Percentiles rank a stretch among this genome's conserved stretches.
Conservation (phyloP, 1,140 invertebrate genomes). For the Theocolax elegans region DNA sequence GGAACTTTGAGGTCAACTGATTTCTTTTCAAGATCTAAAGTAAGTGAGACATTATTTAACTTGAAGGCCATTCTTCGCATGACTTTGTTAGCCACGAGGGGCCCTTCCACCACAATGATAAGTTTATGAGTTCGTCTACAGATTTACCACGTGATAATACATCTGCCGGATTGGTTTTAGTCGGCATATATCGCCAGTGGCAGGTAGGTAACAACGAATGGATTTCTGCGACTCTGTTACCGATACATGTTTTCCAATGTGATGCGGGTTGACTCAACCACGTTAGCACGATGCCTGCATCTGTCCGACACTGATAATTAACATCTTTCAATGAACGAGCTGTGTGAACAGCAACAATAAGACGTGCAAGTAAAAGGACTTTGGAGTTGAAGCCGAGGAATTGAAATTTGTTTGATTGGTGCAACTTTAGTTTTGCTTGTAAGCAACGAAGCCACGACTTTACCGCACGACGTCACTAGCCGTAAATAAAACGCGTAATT, state of each 20-base stretch:
- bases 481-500: background rate
- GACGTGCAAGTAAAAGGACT: no score
- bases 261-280: conserved; percentile 53
- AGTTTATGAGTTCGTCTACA: conserved; percentile 36
- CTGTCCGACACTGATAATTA: conserved; percentile 45
- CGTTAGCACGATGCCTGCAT: conserved; percentile 55
- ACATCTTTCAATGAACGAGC: background rate
- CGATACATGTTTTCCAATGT: conserved; percentile 60
- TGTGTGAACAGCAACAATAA: no score
- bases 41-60: no score
- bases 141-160: conserved; percentile 54
- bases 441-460: no score
- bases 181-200: conserved; percentile 50
- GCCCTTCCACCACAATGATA: conserved; percentile 52
- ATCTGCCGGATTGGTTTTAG: conserved; percentile 54
- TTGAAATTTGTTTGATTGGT: no score
- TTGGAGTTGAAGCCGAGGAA: no score
- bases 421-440: no score
- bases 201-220: conserved; percentile 39
- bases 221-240: conserved; percentile 60
- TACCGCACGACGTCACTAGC: no score
- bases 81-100: conserved; percentile 31
- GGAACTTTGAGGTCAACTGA: no score
- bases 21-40: background rate
- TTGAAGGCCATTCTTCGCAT: background rate